Base-by-base conservation (phyloP, 2,797 vertebrate species). In the Pseudochaenichthys georgianus region DNA sequence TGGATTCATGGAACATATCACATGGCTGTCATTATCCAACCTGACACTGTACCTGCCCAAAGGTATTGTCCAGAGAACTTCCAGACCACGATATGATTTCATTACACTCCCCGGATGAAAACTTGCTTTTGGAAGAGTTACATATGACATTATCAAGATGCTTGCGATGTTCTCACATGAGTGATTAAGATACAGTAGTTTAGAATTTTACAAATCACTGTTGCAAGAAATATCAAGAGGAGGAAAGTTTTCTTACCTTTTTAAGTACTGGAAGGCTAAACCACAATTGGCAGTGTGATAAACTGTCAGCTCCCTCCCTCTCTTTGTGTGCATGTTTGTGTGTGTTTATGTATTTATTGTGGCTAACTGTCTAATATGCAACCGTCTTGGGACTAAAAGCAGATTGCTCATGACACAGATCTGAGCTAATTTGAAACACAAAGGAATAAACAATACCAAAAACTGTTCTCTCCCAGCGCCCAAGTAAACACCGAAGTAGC, bases 1-100 rank as follows among this genome's bases (percentile, higher is more conserved):
- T 21, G 59, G 28, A 34, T 34, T n/a, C 13, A 63, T 51, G 65
- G 64, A 67, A 81, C 75, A 51, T 78, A 78, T 61, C 55, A 66
- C 76, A 69, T 66, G 53, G 16, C 64, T 81, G 34, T 38, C 8
- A 64, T 83, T 78, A 78, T 81, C 65, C 55, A 64, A 16, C 13
- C 69, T 82, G 64, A 75, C 67, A 46, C 31, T 1, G 73, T 57
- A 85, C 82, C 74, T 86, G 82, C 88, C 84, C 48, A 52, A 62
- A 84, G 73, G 77, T 84, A 82, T 88, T 83, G 75, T 78, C 43
- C 28, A 45, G 86, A 91, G 71, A 50, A 55, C 41, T 64, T 84
- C 83, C 88, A 92, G 86, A 87, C 55, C 64, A 52, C 61, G 43
- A 47, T 31, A 28, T 72, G 63, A 85, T 80, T 19, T 63, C 21